Percentiles rank a stretch among this genome's conserved stretches.
Evolutionary conservation across 2,888 invertebrate genomes (phyloP).

Genomic region (Hydraecia micacea): DNA sequence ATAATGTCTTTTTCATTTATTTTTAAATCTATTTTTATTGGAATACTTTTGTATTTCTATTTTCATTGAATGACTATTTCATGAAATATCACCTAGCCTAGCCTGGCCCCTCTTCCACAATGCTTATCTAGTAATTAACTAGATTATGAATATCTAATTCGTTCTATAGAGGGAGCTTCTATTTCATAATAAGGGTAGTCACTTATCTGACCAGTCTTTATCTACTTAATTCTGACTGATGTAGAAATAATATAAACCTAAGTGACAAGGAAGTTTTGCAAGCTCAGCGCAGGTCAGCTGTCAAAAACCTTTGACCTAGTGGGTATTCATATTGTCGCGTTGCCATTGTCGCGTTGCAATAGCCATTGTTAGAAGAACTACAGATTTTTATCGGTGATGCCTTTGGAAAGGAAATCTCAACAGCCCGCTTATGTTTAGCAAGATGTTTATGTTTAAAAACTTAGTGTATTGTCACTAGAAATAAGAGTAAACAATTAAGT

Average conservation of each 20-base stretch:
- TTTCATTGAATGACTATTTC: too few relatives aligned
- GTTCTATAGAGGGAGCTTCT: neutral
- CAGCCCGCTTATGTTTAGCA: neutral
- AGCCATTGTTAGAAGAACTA: constrained; percentile 9
- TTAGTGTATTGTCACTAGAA: neutral
- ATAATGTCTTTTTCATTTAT: too few relatives aligned
- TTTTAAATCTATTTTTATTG: too few relatives aligned
- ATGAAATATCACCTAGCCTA: neutral
- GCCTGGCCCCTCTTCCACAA: too few relatives aligned
- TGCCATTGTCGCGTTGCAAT: neutral
- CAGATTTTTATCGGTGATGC: neutral
- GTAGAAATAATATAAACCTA: neutral
- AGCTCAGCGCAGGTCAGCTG: neutral
- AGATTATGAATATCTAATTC: neutral
- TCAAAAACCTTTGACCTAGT: constrained; percentile 12
- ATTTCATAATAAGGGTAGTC: neutral
- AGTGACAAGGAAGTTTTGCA: neutral
- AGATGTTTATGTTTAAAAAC: neutral
- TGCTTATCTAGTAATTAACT: neutral
- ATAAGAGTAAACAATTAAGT: neutral
- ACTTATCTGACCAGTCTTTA: neutral
- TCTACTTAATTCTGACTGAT: neutral
- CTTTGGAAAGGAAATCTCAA: neutral
- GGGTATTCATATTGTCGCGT: neutral
- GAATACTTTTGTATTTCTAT: too few relatives aligned